A percentile compares a stretch with the other conserved stretches of the same genome.
These are phyloP conservation scores for Myotis pilosus DNA, from an alignment of 2,797 vertebrate genomes.

Conservation along the genomic window DNA sequence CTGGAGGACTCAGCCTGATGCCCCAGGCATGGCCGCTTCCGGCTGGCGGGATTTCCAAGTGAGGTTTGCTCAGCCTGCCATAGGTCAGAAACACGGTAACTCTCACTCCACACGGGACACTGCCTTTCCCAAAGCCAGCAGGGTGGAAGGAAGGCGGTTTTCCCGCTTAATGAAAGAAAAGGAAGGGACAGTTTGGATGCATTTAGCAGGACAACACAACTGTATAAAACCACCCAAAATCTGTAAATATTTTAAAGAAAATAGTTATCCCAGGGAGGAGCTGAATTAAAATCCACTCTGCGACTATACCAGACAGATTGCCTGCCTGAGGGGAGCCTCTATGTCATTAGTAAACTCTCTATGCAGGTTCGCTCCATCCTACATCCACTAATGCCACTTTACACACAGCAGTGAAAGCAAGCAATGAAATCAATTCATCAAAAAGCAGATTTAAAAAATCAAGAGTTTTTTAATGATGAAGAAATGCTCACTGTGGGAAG, in stretches of 20 bases:
- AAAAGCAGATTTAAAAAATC: not conserved
- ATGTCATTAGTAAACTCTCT: not conserved
- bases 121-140: not conserved
- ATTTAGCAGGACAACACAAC: not conserved
- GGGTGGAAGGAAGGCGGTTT: not conserved
- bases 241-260: slow-evolving; percentile 11
- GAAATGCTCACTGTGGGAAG: not conserved
- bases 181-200: not conserved
- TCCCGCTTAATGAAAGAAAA: not conserved
- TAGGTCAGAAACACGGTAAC: not conserved
- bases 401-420: not conserved
- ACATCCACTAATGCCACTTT: not conserved
- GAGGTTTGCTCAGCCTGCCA: not conserved
- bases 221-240: not conserved
- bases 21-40: not conserved
- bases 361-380: not conserved
- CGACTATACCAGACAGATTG: not conserved
- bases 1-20: not conserved
- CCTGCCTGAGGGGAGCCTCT: not conserved
- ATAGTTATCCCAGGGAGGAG: not conserved
- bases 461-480: not conserved
- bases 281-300: not conserved
- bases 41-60: not conserved
- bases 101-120: not conserved
- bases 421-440: not conserved